Percentiles rank a stretch among this genome's conserved stretches.
These are phyloP conservation scores for Myiotriccus ornatus DNA, from an alignment of 2,797 vertebrate genomes.

Conservation along the genomic window DNA sequence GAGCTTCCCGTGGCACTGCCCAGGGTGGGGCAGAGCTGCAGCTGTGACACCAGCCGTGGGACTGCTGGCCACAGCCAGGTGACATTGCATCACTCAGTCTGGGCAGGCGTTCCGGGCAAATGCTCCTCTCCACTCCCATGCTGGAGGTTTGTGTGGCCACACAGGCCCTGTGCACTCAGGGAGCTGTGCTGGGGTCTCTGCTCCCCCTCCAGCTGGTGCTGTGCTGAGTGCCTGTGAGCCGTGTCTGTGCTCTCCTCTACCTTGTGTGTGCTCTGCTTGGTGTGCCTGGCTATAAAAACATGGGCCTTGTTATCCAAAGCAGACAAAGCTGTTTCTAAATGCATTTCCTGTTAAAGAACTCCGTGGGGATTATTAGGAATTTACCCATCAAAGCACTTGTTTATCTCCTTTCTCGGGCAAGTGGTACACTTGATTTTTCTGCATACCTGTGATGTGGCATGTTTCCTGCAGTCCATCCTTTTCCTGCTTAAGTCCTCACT, in stretches of 20 bases:
- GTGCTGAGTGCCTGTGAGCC: background rate
- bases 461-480: background rate
- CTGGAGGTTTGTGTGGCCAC: rapidly evolving
- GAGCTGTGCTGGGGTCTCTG: background rate
- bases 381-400: background rate
- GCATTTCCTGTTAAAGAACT: background rate
- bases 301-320: background rate
- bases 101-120: background rate
- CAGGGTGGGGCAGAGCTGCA: background rate
- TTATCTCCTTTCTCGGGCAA: background rate
- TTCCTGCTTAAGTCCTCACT: background rate
- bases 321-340: background rate
- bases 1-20: background rate
- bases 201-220: rapidly evolving
- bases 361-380: background rate
- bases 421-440: background rate
- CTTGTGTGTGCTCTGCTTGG: background rate
- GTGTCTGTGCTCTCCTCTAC: background rate
- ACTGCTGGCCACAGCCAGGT: rapidly evolving
- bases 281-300: background rate
- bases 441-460: background rate
- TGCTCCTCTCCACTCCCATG: rapidly evolving
- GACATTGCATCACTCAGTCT: background rate
- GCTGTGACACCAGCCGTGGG: background rate
- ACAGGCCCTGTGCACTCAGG: background rate